phyloP scores from a whole-genome alignment of 2,888 invertebrate genomes.

The Cerceris ruficornis region DNA sequence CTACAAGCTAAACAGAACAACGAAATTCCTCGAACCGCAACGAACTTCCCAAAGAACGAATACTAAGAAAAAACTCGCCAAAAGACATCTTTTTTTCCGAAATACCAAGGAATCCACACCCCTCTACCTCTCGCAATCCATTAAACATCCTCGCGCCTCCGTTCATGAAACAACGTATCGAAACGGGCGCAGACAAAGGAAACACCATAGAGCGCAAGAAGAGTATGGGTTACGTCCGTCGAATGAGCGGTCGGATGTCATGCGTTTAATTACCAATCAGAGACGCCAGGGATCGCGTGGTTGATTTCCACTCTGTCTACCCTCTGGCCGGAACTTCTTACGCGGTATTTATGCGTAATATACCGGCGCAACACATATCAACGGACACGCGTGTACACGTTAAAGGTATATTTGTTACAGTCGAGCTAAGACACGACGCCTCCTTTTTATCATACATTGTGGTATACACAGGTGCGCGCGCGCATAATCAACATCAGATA shows the following conservation, averaged over 20 bases:
- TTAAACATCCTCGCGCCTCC: too few relatives aligned
- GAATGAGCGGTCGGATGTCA: conserved; percentile 70
- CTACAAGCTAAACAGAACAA: too few relatives aligned
- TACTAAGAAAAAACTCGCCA: too few relatives aligned
- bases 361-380: conserved; percentile 21
- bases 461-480: conserved; percentile 35
- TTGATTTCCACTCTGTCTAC: conserved; percentile 54
- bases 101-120: too few relatives aligned
- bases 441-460: conserved; percentile 61
- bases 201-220: not conserved
- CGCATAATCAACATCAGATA: conserved; percentile 77
- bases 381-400: conserved; percentile 27
- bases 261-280: conserved; percentile 78
- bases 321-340: conserved; percentile 61
- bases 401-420: conserved; percentile 56
- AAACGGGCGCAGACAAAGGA: not conserved
- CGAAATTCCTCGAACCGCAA: too few relatives aligned
- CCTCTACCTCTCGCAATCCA: too few relatives aligned
- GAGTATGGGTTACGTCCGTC: conserved; percentile 33
- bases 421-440: conserved; percentile 44
- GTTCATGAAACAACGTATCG: not conserved
- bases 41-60: too few relatives aligned
- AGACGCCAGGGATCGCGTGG: conserved; percentile 70
- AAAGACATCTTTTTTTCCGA: too few relatives aligned
- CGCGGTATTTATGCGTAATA: conserved; percentile 44